These are phyloP conservation scores for Isurus oxyrinchus DNA, from an alignment of 2,113 vertebrate genomes.

Conservation along the genomic window DNA sequence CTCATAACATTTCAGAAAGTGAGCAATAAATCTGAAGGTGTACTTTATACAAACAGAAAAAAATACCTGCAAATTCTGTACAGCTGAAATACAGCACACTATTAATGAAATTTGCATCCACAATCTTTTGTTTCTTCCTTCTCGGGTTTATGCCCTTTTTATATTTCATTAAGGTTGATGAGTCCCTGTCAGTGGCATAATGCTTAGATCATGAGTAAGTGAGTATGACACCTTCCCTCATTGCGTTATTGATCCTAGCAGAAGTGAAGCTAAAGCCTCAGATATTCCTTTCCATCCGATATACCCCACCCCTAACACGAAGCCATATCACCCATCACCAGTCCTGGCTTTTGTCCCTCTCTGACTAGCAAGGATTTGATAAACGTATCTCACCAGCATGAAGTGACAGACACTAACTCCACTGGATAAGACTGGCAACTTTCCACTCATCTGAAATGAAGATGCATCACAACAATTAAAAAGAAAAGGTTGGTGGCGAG, in stretches of 20 bases:
- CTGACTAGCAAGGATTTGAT: background rate
- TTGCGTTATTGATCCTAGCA: background rate
- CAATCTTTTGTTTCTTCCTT: background rate
- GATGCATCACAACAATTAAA: background rate
- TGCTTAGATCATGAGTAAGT: background rate
- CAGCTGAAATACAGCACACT: background rate
- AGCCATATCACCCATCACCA: background rate
- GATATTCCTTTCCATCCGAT: background rate
- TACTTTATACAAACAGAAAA: background rate
- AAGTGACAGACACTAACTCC: background rate
- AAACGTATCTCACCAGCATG: background rate
- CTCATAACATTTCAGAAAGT: background rate
- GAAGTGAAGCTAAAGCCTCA: background rate
- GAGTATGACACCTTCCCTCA: background rate
- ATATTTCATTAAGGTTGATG: background rate
- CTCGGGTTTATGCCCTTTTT: background rate
- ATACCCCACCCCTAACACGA: background rate
- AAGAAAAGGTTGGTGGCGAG: background rate
- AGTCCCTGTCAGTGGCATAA: background rate
- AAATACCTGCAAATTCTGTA: background rate
- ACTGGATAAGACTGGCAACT: background rate
- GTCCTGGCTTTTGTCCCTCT: background rate
- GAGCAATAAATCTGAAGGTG: background rate
- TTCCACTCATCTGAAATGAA: background rate
- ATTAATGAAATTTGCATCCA: background rate